A percentile compares a stretch with the other conserved stretches of the same genome.
These are phyloP conservation scores for Stercorarius parasiticus DNA, from an alignment of 2,113 vertebrate genomes.

Conservation along the genomic window DNA sequence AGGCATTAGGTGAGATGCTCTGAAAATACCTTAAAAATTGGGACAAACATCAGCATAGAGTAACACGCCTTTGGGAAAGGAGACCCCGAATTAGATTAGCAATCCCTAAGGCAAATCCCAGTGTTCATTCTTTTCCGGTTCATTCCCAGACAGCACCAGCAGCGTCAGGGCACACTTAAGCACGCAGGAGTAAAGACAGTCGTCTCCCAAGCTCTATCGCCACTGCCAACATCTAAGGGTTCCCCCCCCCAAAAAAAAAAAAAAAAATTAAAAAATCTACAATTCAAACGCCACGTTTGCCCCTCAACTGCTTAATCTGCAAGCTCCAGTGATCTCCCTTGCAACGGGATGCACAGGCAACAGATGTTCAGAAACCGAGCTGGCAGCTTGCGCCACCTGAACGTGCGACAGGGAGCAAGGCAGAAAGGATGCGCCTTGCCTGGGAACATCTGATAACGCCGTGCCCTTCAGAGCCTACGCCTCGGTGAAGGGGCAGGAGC, in stretches of 20 bases:
- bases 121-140: fast-evolving
- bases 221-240: not conserved
- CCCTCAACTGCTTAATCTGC: conserved; percentile 12
- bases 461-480: conserved; percentile 28
- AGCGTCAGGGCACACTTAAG: not conserved
- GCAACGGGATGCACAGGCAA: not conserved
- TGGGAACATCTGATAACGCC: conserved; percentile 30
- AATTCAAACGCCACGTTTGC: conserved; percentile 33
- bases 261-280: not conserved
- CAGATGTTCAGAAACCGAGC: not conserved
- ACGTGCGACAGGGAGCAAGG: not conserved
- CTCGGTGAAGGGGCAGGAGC: not conserved
- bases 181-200: not conserved
- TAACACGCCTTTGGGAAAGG: not conserved
- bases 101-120: not conserved
- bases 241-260: not conserved
- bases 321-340: not conserved
- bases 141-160: not conserved
- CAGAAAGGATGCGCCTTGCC: not conserved
- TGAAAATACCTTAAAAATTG: not conserved
- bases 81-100: not conserved
- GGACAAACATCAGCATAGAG: not conserved
- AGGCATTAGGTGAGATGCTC: not conserved
- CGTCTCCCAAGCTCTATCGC: not conserved
- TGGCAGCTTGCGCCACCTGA: not conserved